These are phyloP conservation scores for Osmoderma eremita DNA, from an alignment of 2,888 invertebrate species.

Conservation along the genomic window DNA sequence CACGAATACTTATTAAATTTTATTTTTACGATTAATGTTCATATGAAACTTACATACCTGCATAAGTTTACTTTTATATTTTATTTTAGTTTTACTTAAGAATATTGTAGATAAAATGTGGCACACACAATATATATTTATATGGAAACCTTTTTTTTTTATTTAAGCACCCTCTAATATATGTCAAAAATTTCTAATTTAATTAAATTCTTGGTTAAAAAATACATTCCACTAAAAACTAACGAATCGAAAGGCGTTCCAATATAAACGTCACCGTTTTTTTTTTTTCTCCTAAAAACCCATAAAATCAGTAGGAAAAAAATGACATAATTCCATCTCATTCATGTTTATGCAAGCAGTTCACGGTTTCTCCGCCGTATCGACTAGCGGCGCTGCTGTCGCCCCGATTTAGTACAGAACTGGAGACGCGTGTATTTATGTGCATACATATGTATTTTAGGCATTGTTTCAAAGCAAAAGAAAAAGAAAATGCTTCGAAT, in stretches of 20 bases:
- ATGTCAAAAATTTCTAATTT: too few relatives aligned
- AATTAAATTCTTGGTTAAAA: too few relatives aligned
- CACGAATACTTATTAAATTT: too few relatives aligned
- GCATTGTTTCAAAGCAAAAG: constrained; percentile 20
- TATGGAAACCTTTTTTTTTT: too few relatives aligned
- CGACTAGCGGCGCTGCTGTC: constrained; percentile 34
- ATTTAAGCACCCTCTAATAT: too few relatives aligned
- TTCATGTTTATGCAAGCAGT: constrained; percentile 34
- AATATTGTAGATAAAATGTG: too few relatives aligned
- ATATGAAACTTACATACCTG: too few relatives aligned
- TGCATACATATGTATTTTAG: constrained; percentile 7
- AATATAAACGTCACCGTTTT: neutral
- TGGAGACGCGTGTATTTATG: constrained; percentile 7
- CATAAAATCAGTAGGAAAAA: constrained; percentile 20
- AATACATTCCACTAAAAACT: too few relatives aligned
- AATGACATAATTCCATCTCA: constrained; percentile 19
- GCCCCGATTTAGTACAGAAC: neutral
- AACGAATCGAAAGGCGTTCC: neutral
- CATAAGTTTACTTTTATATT: too few relatives aligned
- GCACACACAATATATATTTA: too few relatives aligned
- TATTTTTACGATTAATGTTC: too few relatives aligned
- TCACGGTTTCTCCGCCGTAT: constrained; percentile 33
- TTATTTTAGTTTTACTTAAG: too few relatives aligned
- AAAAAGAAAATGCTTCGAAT: constrained; percentile 25
- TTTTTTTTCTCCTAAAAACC: neutral